Conservation (phyloP, 2,888 invertebrate species). For the Nomada fucata region DNA sequence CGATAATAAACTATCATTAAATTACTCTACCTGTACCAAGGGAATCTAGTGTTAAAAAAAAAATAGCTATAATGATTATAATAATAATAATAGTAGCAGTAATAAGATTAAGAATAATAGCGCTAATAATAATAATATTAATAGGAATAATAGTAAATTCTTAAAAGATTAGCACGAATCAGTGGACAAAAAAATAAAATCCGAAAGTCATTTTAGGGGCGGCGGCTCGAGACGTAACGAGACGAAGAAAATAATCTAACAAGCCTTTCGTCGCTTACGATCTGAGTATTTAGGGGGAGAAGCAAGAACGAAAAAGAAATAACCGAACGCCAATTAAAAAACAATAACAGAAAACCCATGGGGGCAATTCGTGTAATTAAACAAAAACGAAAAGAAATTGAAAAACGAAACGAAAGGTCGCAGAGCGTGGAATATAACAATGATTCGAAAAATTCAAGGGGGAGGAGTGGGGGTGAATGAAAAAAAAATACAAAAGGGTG, state of each 20-base stretch:
- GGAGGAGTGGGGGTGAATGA: not conserved
- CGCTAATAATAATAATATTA: conserved; percentile 14
- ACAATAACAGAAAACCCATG: conserved; percentile 29
- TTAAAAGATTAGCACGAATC: conserved; percentile 18
- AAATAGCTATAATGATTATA: conserved; percentile 17
- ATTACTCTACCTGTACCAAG: conserved; percentile 55
- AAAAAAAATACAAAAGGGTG: conserved; percentile 32
- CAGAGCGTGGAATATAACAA: conserved; percentile 6
- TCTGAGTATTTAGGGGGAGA: conserved; percentile 62
- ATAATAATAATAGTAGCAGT: not conserved
- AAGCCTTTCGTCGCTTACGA: conserved; percentile 27
- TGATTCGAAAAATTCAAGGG: conserved; percentile 26
- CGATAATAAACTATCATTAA: conserved; percentile 22
- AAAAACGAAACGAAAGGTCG: not conserved
- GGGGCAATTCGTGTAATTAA: not conserved
- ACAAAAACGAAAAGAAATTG: not conserved
- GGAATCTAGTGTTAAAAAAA: conserved; percentile 46
- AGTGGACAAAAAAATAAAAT: conserved; percentile 35
- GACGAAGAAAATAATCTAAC: conserved; percentile 10
- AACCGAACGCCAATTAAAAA: conserved; percentile 18
- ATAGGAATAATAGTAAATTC: not conserved
- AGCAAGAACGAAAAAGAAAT: conserved; percentile 37
- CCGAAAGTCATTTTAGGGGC: not conserved
- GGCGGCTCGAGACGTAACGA: conserved; percentile 28
- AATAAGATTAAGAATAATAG: conserved; percentile 17